These are phyloP conservation scores for Drosophila pachea DNA, from an alignment of 1,140 invertebrate genomes.

Conservation along the genomic window DNA sequence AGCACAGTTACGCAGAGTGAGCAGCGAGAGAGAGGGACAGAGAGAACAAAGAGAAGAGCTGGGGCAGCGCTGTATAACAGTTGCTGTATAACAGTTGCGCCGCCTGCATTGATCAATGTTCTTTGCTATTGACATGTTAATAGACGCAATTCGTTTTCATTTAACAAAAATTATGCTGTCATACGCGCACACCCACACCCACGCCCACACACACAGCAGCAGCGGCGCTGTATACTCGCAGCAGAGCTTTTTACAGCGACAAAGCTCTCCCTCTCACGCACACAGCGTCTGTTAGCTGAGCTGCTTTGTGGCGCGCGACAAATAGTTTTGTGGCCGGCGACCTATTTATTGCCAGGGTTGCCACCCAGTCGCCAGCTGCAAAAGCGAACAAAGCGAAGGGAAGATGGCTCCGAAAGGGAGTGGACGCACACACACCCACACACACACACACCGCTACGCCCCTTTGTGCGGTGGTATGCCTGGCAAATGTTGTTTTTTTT, in stretches of 20 bases:
- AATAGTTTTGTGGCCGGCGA: constrained; percentile 44
- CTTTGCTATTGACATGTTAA: constrained; percentile 43
- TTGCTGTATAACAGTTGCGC: neutral
- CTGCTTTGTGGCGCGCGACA: constrained; percentile 44
- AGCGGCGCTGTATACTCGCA: constrained; percentile 5
- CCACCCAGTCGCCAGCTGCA: constrained; percentile 19
- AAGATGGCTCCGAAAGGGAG: neutral
- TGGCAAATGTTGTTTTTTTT: neutral
- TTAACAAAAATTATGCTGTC: constrained; percentile 29
- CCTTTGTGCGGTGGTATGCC: neutral
- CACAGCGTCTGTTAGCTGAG: constrained; percentile 2
- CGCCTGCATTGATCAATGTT: constrained; percentile 32
- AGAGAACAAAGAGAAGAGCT: neutral
- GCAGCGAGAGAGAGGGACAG: constrained; percentile 1
- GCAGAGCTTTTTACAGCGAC: constrained; percentile 21
- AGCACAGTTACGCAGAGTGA: constrained; percentile 10
- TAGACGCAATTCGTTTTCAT: constrained; percentile 45
- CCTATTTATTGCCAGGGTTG: constrained; percentile 42
- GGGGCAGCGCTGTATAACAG: neutral
- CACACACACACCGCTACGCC: constrained; percentile 4
- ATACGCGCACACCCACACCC: constrained; percentile 18
- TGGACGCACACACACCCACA: constrained; percentile 3
- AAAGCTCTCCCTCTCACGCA: constrained; percentile 24
- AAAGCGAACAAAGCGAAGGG: neutral
- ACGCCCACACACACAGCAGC: constrained; percentile 30